A percentile compares a stretch with the other conserved stretches of the same genome.
Conservation (phyloP, 1,140 invertebrate species). For the Penaeus chinensis region DNA sequence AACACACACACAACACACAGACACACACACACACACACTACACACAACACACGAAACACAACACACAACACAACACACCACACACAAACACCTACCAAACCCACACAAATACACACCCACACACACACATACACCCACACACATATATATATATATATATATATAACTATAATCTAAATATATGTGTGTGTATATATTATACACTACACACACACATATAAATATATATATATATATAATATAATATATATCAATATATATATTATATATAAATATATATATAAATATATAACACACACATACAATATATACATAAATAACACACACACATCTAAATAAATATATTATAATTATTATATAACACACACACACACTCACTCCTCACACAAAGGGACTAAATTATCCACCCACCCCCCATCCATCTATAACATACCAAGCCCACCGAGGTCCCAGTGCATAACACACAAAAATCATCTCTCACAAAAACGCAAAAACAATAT, state of each 20-base stretch:
- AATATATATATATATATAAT: neutral
- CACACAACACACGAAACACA: neutral
- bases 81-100: neutral
- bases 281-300: neutral
- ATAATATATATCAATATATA: neutral
- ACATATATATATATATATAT: slow-evolving; percentile 23
- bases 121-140: neutral
- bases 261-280: slow-evolving; percentile 8
- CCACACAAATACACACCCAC: neutral
- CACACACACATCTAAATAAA: neutral
- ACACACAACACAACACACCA: neutral
- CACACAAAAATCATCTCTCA: too few species aligned
- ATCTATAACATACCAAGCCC: too few species aligned
- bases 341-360: slow-evolving; percentile 6
- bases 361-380: neutral
- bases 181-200: slow-evolving; percentile 1
- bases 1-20: too few species aligned
- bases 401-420: too few species aligned
- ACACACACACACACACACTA: neutral
- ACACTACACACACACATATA: neutral
- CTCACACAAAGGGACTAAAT: too few species aligned
- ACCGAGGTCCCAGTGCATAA: too few species aligned
- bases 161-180: neutral
- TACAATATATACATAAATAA: slow-evolving; percentile 5
- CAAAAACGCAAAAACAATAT: too few species aligned